Evolutionary conservation across 2,888 invertebrate species (phyloP).

Genomic region (Apamea monoglypha): DNA sequence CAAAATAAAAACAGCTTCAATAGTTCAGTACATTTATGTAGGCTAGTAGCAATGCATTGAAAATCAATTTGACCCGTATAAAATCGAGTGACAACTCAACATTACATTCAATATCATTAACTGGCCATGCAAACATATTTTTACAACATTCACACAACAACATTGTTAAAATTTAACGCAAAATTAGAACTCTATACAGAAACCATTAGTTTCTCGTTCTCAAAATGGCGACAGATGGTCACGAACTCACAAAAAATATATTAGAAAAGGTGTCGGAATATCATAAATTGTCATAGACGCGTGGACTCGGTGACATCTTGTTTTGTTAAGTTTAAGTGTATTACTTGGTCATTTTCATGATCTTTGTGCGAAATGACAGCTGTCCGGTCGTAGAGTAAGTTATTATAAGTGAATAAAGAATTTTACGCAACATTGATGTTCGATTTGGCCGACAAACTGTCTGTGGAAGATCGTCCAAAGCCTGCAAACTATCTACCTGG

Average conservation of each 20-base stretch:
- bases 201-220: conserved; percentile 45
- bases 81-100: conserved; percentile 26
- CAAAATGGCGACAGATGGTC: conserved; percentile 58
- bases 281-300: conserved; percentile 55
- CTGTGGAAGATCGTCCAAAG: not conserved
- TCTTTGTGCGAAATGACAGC: conserved; percentile 34
- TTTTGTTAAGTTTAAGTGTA: conserved; percentile 40
- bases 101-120: conserved; percentile 22
- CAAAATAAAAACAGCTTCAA: too few species aligned
- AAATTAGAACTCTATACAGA: conserved; percentile 63
- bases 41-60: not conserved
- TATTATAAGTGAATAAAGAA: not conserved
- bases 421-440: conserved; percentile 18
- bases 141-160: conserved; percentile 16
- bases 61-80: conserved; percentile 8
- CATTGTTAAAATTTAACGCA: conserved; percentile 66
- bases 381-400: not conserved
- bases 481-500: not conserved
- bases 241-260: conserved; percentile 30
- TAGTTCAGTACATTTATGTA: not conserved
- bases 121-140: conserved; percentile 16
- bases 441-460: not conserved
- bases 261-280: conserved; percentile 46
- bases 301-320: conserved; percentile 39
- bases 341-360: conserved; percentile 39